A percentile compares a stretch with the other conserved stretches of the same genome.
These are phyloP conservation scores for Epizoanthus rinbou DNA, from an alignment of 92 coral and sea anemone genomes.

Conservation along the genomic window DNA sequence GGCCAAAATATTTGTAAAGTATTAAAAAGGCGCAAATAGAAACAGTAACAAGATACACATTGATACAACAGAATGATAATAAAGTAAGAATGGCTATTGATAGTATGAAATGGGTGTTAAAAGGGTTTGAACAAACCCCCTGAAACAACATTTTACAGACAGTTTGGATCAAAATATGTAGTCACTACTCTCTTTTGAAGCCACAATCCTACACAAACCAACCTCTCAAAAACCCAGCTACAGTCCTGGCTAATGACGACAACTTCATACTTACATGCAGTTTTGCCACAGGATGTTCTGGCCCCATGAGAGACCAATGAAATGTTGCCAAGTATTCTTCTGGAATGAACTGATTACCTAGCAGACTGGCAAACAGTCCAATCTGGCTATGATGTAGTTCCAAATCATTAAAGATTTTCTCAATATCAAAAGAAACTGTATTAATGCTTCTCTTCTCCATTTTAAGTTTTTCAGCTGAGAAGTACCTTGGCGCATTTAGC, in stretches of 20 bases:
- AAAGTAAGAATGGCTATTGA: too few relatives aligned
- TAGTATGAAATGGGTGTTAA: too few relatives aligned
- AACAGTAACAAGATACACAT: too few relatives aligned
- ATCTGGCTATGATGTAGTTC: constrained; percentile 72
- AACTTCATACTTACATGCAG: constrained; percentile 58
- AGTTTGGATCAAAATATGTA: too few relatives aligned
- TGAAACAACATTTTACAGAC: too few relatives aligned
- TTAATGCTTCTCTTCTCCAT: constrained; percentile 82
- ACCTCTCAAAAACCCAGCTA: too few relatives aligned
- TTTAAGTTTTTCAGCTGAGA: constrained; percentile 91
- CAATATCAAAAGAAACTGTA: constrained; percentile 73
- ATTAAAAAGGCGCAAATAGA: too few relatives aligned
- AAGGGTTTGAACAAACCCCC: too few relatives aligned
- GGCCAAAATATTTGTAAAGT: too few relatives aligned
- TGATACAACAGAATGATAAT: too few relatives aligned
- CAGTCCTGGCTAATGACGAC: neutral
- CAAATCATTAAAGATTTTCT: constrained; percentile 65
- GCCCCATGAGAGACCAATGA: constrained; percentile 90
- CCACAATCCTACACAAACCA: neutral
- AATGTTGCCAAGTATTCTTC: constrained; percentile 90
- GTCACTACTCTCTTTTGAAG: neutral
- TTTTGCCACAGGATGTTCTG: constrained; percentile 89
- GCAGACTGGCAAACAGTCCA: constrained; percentile 87
- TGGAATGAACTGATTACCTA: constrained; percentile 88
- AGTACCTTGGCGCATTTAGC: constrained; percentile 84